A percentile compares a stretch with the other conserved stretches of the same genome.
phyloP scores from a whole-genome alignment of 2,888 invertebrate genomes.

The Acrocyrtus sp. region DNA sequence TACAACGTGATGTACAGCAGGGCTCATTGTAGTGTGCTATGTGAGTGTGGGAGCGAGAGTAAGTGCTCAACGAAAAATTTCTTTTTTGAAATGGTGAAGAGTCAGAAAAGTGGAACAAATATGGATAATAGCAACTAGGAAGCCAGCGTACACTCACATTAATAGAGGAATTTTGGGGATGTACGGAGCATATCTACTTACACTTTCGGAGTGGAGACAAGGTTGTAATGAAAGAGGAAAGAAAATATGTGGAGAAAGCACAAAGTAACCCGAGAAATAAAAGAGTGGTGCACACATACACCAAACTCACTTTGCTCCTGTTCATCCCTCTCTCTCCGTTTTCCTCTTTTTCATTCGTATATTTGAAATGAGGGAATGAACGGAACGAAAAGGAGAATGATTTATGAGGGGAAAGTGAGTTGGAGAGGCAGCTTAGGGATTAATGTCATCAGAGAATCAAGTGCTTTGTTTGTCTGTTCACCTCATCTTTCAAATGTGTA shows the following conservation, averaged over 20 bases:
- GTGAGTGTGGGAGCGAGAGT: no score
- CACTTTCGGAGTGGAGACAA: conserved; percentile 5
- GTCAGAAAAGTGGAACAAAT: conserved; percentile 35
- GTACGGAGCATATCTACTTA: background rate
- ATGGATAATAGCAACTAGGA: conserved; percentile 25
- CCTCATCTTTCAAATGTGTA: conserved; percentile 36
- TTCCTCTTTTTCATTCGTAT: no score
- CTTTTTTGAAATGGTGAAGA: no score
- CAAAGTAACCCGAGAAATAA: conserved; percentile 45
- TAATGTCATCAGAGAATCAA: conserved; percentile 54
- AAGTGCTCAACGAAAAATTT: no score
- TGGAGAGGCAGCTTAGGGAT: conserved; percentile 50
- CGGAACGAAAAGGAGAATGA: conserved; percentile 40
- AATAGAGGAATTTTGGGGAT: background rate
- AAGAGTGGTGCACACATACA: conserved; percentile 16
- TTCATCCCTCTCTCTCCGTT: conserved; percentile 31
- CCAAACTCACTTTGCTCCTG: conserved; percentile 16
- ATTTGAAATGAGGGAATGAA: background rate
- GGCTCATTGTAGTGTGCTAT: no score
- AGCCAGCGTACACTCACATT: background rate
- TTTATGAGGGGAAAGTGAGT: conserved; percentile 50
- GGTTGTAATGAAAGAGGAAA: conserved; percentile 36
- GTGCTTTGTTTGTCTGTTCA: conserved; percentile 50
- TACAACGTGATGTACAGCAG: no score
- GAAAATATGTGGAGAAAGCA: conserved; percentile 36